Percentiles rank a stretch among this genome's conserved stretches.
Evolutionary conservation across 1,140 invertebrate genomes (phyloP).

Genomic region (Kradibia gibbosae): DNA sequence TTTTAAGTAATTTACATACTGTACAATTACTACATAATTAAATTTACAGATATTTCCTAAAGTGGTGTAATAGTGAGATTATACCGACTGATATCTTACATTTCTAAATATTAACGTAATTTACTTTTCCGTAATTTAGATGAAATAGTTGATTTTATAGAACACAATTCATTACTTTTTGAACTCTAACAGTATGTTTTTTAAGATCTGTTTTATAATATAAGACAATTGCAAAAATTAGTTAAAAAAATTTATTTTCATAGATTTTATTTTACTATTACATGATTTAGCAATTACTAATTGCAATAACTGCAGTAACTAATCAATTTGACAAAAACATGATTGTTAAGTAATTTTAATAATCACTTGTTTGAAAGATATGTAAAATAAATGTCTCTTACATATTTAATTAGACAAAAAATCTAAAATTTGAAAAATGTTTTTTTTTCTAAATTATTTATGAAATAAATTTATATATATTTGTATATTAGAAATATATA

Average conservation of each 20-base stretch:
- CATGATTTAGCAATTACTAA: neutral
- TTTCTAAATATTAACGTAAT: neutral
- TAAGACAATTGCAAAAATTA: too few relatives aligned
- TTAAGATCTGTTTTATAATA: neutral
- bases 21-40: too few relatives aligned
- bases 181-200: neutral
- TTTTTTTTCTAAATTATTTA: too few relatives aligned
- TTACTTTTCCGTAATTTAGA: neutral
- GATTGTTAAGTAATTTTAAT: neutral
- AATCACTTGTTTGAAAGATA: neutral
- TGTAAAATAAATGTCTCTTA: neutral
- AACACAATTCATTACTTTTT: neutral
- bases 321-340: neutral
- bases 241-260: neutral
- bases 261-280: neutral
- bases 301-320: too few relatives aligned
- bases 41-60: too few relatives aligned
- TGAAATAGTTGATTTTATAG: neutral
- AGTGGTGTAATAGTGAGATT: neutral
- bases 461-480: too few relatives aligned
- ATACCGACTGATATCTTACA: neutral
- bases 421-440: too few relatives aligned
- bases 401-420: too few relatives aligned
- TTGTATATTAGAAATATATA: too few relatives aligned
- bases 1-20: too few relatives aligned